Evolutionary conservation across 2,888 invertebrate genomes (phyloP), one percentile per base, ranked within the genome.

Genomic region (Melolontha melolontha): DNA sequence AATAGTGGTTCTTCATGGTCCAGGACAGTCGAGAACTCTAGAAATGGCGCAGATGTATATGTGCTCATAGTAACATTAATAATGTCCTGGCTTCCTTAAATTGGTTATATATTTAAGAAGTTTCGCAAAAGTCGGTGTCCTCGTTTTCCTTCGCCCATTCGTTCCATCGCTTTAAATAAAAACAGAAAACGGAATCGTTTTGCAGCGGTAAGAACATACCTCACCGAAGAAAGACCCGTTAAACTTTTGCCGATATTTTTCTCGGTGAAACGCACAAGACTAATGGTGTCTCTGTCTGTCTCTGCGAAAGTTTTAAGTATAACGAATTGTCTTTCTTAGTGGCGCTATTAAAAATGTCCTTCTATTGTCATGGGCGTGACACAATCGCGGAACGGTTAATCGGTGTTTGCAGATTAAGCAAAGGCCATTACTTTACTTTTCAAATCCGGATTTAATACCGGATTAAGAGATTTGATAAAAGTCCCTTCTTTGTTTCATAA

Each of bases 401-500:
- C 74, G 75, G 70, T 74, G 75, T 75, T 76, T 76, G 75, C 73
- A 75, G 76, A 76, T 75, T 75, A 74, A 72, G 73, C 74, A 71
- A 70, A 70, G 66, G 71, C 75, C 74, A 75, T 76, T 77, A 76
- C 70, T 75, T 75, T 71, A 72, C 77, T 74, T 76, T 75, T 75
- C 75, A 73, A 63, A 67, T 66, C 72, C 71, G 69, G 72, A 68
- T 73, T 74, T 73, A 75, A 76, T 74, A 74, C 73, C 72, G 76
- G 77, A 77, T 77, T 76, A 76, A 72, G 70, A 75, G 74, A 73
- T 75, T 73, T 75, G 75, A 75, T 73, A 74, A 73, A 75, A 71
- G 65, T 68, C 52, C 51, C 52, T 68, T 66, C 69, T 70, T 72
- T 75, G 74, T 75, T 74, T 75, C 75, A 64, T 74, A 51, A 54